A percentile compares a stretch with the other conserved stretches of the same genome.
phyloP scores from a whole-genome alignment of 2,888 invertebrate species.

The Caradrina kadenii region DNA sequence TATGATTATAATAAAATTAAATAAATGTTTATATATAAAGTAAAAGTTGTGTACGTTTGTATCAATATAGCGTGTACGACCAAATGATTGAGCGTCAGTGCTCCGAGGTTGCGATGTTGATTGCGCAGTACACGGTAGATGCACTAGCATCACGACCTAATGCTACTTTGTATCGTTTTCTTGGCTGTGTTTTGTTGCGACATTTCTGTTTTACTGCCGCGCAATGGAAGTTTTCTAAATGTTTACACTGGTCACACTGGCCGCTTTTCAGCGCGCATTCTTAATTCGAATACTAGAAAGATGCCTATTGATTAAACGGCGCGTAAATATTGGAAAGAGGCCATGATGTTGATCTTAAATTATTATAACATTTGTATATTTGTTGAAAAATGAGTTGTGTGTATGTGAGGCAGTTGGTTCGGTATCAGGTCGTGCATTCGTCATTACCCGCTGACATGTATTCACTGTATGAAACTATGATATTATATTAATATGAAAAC shows the following conservation, averaged over 20 bases:
- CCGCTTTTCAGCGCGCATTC: conserved; percentile 58
- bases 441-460: conserved; percentile 87
- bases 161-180: conserved; percentile 65
- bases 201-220: conserved; percentile 64
- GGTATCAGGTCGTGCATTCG: conserved; percentile 80
- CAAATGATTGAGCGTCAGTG: conserved; percentile 75
- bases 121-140: conserved; percentile 73
- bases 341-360: conserved; percentile 25
- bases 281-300: conserved; percentile 24
- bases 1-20: conserved; percentile 67
- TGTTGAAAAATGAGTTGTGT: conserved; percentile 54
- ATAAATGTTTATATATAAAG: conserved; percentile 80
- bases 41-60: conserved; percentile 82
- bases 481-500: conserved; percentile 88
- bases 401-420: conserved; percentile 66
- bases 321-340: conserved; percentile 43
- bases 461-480: conserved; percentile 87
- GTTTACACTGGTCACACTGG: conserved; percentile 65
- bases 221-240: conserved; percentile 62
- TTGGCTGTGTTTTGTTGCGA: conserved; percentile 76
- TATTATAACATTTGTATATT: conserved; percentile 46
- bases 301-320: conserved; percentile 26
- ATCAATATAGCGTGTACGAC: conserved; percentile 81
- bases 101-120: conserved; percentile 68
- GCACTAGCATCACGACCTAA: conserved; percentile 75